Percentiles rank a stretch among this genome's conserved stretches.
Conservation (phyloP, 2,888 invertebrate species). For the Plagiodera versicolora region DNA sequence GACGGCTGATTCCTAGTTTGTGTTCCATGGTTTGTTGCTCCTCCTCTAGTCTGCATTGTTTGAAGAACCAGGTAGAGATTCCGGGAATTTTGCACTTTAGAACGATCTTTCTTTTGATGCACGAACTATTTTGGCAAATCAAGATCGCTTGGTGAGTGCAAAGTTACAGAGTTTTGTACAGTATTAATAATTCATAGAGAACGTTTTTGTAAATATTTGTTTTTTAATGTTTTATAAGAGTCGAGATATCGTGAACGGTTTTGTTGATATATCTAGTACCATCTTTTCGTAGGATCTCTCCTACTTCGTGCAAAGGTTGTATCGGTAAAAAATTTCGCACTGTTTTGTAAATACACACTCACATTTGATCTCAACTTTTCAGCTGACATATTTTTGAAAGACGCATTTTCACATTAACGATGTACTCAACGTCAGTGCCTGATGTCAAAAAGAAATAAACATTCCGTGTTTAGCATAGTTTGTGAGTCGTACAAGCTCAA, state of each 20-base stretch:
- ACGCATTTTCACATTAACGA: background rate
- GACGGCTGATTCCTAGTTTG: background rate
- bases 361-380: background rate
- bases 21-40: background rate
- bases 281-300: background rate
- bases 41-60: background rate
- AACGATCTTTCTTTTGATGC: too few species aligned
- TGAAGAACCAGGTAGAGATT: too few species aligned
- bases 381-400: background rate
- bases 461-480: background rate
- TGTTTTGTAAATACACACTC: background rate
- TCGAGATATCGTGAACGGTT: constrained; percentile 1
- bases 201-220: background rate
- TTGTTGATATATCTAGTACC: background rate
- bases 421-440: background rate
- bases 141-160: too few species aligned
- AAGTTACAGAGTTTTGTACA: background rate
- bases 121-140: too few species aligned
- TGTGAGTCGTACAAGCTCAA: background rate
- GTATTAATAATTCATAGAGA: background rate
- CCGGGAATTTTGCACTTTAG: too few species aligned
- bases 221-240: background rate
- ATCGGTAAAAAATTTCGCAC: too few species aligned
- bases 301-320: background rate
- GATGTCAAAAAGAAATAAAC: background rate